Evolutionary conservation across 2,888 invertebrate genomes (phyloP).

Genomic region (Drosophila peninsularis): DNA sequence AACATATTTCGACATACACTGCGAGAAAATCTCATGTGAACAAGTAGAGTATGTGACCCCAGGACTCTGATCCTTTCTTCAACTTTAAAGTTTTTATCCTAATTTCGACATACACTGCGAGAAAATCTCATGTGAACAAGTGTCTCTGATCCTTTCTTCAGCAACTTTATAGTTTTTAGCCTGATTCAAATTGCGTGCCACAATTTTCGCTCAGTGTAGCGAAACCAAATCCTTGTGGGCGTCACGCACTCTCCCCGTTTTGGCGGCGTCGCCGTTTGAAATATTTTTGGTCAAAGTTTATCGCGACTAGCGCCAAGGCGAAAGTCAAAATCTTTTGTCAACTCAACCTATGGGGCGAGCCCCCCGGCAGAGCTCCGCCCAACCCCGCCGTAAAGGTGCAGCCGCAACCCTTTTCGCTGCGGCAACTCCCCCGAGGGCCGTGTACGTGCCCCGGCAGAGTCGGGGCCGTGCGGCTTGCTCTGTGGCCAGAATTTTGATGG

Average conservation of each 20-base stretch:
- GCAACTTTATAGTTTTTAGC: not conserved
- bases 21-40: slow-evolving; percentile 9
- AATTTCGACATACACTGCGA: slow-evolving; percentile 31
- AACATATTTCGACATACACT: slow-evolving; percentile 28
- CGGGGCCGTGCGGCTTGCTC: slow-evolving; percentile 48
- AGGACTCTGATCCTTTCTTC: not conserved
- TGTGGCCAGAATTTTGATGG: slow-evolving; percentile 83
- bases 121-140: slow-evolving; percentile 3
- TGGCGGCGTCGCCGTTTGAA: slow-evolving; percentile 51
- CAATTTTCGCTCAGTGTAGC: slow-evolving; percentile 28
- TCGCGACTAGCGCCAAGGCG: slow-evolving; percentile 63
- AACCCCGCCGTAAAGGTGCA: slow-evolving; percentile 52
- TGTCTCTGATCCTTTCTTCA: no score
- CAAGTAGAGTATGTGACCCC: not conserved
- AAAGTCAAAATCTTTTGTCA: slow-evolving; percentile 81
- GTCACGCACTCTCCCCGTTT: slow-evolving; percentile 28
- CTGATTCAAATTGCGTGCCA: not conserved
- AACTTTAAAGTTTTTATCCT: no score
- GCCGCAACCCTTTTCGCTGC: slow-evolving; percentile 71
- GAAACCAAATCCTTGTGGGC: slow-evolving; percentile 37
- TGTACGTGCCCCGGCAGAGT: slow-evolving; percentile 33
- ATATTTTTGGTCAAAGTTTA: slow-evolving; percentile 82
- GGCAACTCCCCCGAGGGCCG: slow-evolving; percentile 57
- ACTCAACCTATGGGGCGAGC: slow-evolving; percentile 35
- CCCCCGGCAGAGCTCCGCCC: not conserved